These are phyloP conservation scores for honey bee (Apis mellifera) DNA, from an alignment of 1,140 invertebrate genomes.

Conservation along the genomic window Amel_HAv3.1 CM009935.2:10759501-10760000, in stretches of 20 bases:
- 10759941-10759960: conserved; percentile 95
- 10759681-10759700: conserved; percentile 82
- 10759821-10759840: conserved; percentile 88
- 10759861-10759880: conserved; percentile 96
- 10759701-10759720: conserved; percentile 87
- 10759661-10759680: conserved; percentile 50
- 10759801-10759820: conserved; percentile 93
- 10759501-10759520: neutral
- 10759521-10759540: neutral
- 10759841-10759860: conserved; percentile 88
- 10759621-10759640: conserved; percentile 37
- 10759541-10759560: neutral
- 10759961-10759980: conserved; percentile 96
- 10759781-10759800: conserved; percentile 88
- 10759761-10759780: conserved; percentile 90
- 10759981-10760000: conserved; percentile 88
- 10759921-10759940: conserved; percentile 94
- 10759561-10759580: neutral
- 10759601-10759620: conserved; percentile 42
- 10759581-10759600: conserved; percentile 32
- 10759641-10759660: conserved; percentile 40
- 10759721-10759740: conserved; percentile 85
- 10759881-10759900: conserved; percentile 94
- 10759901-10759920: conserved; percentile 92
- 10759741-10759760: conserved; percentile 85